A percentile compares a stretch with the other conserved stretches of the same genome.
These are phyloP conservation scores for Tetanocera ferruginea DNA, from an alignment of 2,888 invertebrate genomes.

Conservation along the genomic window DNA sequence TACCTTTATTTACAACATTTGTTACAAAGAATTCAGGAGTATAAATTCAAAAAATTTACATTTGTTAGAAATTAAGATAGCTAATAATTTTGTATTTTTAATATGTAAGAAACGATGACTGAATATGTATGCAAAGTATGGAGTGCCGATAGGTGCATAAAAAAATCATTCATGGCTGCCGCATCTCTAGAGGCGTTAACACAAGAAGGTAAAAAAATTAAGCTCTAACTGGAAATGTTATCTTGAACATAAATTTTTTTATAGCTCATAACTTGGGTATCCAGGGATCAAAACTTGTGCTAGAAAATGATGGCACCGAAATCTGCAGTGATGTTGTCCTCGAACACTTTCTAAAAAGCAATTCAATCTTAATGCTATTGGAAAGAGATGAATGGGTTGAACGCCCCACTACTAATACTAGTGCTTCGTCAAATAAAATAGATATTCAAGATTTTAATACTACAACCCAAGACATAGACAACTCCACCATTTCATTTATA, in stretches of 20 bases:
- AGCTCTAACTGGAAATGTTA: not conserved
- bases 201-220: slow-evolving; percentile 6
- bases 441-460: too few relatives aligned
- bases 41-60: not conserved
- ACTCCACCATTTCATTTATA: not conserved
- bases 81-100: too few relatives aligned
- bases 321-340: too few relatives aligned
- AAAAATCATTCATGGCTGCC: slow-evolving; percentile 24
- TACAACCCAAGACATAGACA: too few relatives aligned
- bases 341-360: too few relatives aligned
- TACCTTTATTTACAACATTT: slow-evolving; percentile 17
- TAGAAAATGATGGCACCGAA: too few relatives aligned
- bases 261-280: too few relatives aligned
- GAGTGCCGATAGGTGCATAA: slow-evolving; percentile 27
- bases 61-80: not conserved
- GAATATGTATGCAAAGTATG: slow-evolving; percentile 19
- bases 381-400: slow-evolving; percentile 20
- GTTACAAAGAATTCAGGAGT: slow-evolving; percentile 6
- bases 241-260: too few relatives aligned
- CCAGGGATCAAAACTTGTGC: too few relatives aligned
- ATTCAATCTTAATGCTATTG: slow-evolving; percentile 35
- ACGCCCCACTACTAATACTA: not conserved
- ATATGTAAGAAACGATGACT: not conserved
- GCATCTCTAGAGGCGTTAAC: slow-evolving; percentile 10
- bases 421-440: too few relatives aligned